A percentile compares a stretch with the other conserved stretches of the same genome.
Conservation (phyloP, 2,797 vertebrate species). For the Hippoglossus hippoglossus region DNA sequence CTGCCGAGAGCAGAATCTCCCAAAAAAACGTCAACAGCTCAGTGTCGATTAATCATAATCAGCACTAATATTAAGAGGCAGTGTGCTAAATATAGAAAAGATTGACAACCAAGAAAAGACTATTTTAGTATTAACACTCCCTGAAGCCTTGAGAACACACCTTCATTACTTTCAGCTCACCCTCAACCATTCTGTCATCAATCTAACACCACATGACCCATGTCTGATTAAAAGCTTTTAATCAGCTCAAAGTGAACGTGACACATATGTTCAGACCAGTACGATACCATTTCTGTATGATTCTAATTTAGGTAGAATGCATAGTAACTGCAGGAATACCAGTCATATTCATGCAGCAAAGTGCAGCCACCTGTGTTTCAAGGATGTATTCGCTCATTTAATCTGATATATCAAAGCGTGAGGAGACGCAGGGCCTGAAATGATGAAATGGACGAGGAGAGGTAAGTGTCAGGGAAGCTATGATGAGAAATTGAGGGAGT, state of each 20-base stretch:
- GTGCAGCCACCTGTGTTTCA: constrained; percentile 29
- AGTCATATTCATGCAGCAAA: constrained; percentile 15
- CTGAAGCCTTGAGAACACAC: constrained; percentile 11
- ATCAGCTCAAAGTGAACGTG: background rate
- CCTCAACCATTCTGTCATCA: constrained; percentile 9
- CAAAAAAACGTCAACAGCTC: background rate
- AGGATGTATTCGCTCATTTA: constrained; percentile 35
- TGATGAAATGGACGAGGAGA: too few relatives aligned
- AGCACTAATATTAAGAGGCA: constrained; percentile 31
- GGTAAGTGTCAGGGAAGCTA: too few relatives aligned
- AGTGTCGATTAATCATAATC: constrained; percentile 29
- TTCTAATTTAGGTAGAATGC: constrained; percentile 35
- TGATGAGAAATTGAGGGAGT: too few relatives aligned
- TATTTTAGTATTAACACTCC: constrained; percentile 8
- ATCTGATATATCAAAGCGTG: constrained; percentile 33
- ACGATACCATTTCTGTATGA: constrained; percentile 9
- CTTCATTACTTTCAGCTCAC: constrained; percentile 26
- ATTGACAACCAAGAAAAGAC: background rate
- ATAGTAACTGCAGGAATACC: constrained; percentile 25
- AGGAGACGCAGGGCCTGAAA: constrained; percentile 1
- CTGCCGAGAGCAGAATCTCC: constrained; percentile 17
- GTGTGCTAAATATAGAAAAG: constrained; percentile 7
- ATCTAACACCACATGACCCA: constrained; percentile 4
- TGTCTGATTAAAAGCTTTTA: constrained; percentile 35
- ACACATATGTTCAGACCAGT: background rate